phyloP scores from a whole-genome alignment of 2,797 vertebrate species.

The Sebastiscus tertius region DNA sequence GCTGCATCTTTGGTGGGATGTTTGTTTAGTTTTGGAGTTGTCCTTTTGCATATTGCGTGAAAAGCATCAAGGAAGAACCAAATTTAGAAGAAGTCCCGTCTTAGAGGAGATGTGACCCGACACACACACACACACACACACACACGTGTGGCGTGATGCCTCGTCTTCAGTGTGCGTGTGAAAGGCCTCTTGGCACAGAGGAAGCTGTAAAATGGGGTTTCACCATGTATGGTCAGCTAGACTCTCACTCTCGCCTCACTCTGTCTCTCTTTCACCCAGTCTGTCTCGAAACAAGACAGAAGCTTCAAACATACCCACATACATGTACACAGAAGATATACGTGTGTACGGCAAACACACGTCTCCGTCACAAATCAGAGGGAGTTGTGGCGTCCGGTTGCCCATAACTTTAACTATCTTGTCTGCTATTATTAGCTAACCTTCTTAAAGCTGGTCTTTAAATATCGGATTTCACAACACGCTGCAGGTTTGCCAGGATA shows the following conservation, averaged over 20 bases:
- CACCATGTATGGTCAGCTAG: constrained; percentile 66
- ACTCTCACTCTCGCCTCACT: constrained; percentile 8
- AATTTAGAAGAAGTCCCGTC: constrained; percentile 5
- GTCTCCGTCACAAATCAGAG: neutral
- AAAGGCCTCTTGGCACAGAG: constrained; percentile 34
- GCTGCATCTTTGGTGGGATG: neutral
- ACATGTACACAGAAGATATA: neutral
- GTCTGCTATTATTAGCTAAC: neutral
- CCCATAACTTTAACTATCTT: neutral
- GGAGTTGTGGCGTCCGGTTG: neutral
- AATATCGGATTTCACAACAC: neutral
- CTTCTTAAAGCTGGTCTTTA: neutral
- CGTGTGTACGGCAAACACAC: neutral
- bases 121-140: neutral
- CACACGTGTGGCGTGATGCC: neutral
- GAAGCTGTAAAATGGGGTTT: constrained; percentile 44
- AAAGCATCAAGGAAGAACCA: neutral
- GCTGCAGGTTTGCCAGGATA: neutral
- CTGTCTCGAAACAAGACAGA: constrained; percentile 23
- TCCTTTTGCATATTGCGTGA: neutral
- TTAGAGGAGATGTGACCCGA: neutral
- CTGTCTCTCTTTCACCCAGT: constrained; percentile 3
- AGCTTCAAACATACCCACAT: constrained; percentile 17
- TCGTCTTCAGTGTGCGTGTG: neutral
- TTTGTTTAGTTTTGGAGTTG: neutral